Percentiles rank a stretch among this genome's conserved stretches.
phyloP scores from a whole-genome alignment of 2,888 invertebrate species.

The Hyppa rectilinea region DNA sequence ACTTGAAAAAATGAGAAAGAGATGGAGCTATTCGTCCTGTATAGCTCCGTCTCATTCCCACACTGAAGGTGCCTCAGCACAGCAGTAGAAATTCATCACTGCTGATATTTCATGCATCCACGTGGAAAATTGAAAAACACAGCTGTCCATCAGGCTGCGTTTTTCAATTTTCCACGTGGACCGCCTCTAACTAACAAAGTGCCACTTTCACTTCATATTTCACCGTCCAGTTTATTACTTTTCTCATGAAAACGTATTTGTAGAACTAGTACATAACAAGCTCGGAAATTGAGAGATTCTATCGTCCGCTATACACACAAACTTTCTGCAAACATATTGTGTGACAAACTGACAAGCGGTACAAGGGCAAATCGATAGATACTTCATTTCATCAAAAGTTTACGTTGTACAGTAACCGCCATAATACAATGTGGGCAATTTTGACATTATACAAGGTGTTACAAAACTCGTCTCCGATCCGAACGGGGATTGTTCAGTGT shows the following conservation, averaged over 20 bases:
- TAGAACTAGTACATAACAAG: not conserved
- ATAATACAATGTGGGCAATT: too few relatives aligned
- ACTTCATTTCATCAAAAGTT: constrained; percentile 8
- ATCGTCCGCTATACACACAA: not conserved
- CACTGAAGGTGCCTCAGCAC: too few relatives aligned
- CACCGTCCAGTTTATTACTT: not conserved
- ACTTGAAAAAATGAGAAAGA: too few relatives aligned
- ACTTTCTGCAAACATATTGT: constrained; percentile 14
- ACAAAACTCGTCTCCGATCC: too few relatives aligned
- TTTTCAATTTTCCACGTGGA: not conserved
- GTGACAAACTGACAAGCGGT: not conserved
- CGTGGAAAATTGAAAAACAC: too few relatives aligned
- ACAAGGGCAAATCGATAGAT: not conserved
- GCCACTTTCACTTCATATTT: constrained; percentile 14
- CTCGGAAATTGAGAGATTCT: not conserved
- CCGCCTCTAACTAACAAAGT: not conserved
- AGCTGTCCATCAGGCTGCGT: too few relatives aligned
- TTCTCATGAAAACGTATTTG: not conserved
- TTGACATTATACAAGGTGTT: too few relatives aligned
- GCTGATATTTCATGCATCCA: not conserved
- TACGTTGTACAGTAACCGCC: too few relatives aligned
- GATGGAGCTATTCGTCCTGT: too few relatives aligned
- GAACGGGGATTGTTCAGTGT: too few relatives aligned
- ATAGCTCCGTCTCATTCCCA: too few relatives aligned
- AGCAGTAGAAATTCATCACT: too few relatives aligned